Base-by-base conservation (phyloP, 2,797 vertebrate species). In the Manis javanica region DNA sequence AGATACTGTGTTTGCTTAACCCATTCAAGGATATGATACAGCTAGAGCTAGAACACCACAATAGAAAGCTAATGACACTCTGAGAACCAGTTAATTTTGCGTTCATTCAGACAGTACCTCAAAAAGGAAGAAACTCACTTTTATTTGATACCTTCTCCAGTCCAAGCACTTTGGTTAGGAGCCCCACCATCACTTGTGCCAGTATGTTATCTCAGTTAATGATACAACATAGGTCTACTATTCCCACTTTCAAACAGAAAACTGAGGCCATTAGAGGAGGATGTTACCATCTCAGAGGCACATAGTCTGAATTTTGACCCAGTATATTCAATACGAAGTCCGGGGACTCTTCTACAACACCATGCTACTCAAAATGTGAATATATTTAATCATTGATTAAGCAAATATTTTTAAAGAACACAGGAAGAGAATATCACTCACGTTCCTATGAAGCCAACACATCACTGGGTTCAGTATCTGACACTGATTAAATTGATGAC, bases 171-270 rank as follows among this genome's bases (percentile, higher is more conserved):
- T 87, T 49, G 31, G 19, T 75, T 64, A 64, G 0, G 9, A 87
- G 9, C 13, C 3, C 24, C 4, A 31, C 59, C 0, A 37, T 13
- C 7, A 3, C 1, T 12, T 2, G 13, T 18, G 18, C 3, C 29
- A 29, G 12, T 63, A 78, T 6, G 19, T 64, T 72, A 46, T 31
- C 53, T 92, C 37, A 57, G 3, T 37, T 66, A 68, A 23, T 37
- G 6, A 4, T 71, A 14, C 1, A 49, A 42, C 21, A 3, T 31
- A 11, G 16, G 7, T 55, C 37, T 78, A 55, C 12, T 72, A 63
- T 39, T 82, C 29, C 5, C n/a, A 78, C 7, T 83, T 86, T 88
- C 18, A 61, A 85, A 78, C 31, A 84, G 26, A 71, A 93, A 74
- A 63, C 19, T 9, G 31, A 64, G 26, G 15, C 3, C 49, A 49